Percentiles rank a stretch among this genome's conserved stretches.
Conservation (phyloP, 2,888 invertebrate species). For the Mactromeris polynyma region DNA sequence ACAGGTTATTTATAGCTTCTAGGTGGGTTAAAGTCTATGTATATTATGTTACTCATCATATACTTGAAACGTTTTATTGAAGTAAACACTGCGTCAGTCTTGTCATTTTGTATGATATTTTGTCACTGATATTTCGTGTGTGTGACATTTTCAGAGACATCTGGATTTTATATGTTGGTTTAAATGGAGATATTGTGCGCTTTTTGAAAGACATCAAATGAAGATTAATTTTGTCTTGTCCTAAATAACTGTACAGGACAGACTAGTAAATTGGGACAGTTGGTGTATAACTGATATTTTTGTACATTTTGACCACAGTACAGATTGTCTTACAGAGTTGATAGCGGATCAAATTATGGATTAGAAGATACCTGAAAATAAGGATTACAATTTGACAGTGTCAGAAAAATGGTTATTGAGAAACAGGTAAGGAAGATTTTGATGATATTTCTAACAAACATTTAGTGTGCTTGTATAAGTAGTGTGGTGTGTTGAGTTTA, state of each 20-base stretch:
- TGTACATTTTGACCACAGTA: neutral
- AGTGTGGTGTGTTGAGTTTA: too few species aligned
- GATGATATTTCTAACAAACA: neutral
- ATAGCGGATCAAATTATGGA: neutral
- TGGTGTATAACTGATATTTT: neutral
- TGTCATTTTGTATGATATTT: conserved; percentile 3
- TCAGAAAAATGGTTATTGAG: neutral
- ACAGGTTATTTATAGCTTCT: neutral
- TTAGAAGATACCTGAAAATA: neutral
- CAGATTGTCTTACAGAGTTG: neutral
- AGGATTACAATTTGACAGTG: neutral
- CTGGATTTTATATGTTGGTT: neutral
- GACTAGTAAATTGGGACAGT: neutral
- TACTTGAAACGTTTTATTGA: neutral
- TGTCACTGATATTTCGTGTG: neutral
- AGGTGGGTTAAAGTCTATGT: conserved; percentile 15
- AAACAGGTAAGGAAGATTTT: neutral
- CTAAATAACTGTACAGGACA: conserved; percentile 6
- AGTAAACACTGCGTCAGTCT: neutral
- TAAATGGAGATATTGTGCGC: neutral
- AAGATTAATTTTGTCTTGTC: neutral
- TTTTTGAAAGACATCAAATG: neutral
- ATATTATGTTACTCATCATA: conserved; percentile 9
- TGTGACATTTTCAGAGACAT: neutral
- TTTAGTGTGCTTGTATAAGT: neutral